A percentile compares a stretch with the other conserved stretches of the same genome.
Conservation (phyloP, 2,113 vertebrate species). For the Arizona elegans region DNA sequence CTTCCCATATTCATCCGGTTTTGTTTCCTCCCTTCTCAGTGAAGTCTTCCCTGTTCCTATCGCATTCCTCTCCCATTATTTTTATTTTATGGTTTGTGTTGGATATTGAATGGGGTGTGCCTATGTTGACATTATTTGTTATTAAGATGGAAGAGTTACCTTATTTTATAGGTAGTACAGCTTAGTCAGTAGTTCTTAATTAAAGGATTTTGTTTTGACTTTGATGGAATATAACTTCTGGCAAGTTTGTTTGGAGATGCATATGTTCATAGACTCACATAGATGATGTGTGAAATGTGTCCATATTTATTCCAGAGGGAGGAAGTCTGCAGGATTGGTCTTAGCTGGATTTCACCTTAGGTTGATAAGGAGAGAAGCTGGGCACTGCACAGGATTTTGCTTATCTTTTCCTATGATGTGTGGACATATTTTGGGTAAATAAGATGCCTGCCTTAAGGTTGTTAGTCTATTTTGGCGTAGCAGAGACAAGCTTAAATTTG, state of each 20-base stretch:
- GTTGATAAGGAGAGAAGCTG: background rate
- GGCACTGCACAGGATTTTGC: background rate
- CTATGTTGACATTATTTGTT: background rate
- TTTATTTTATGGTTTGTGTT: background rate
- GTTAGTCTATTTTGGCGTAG: background rate
- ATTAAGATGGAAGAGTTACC: background rate
- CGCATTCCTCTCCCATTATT: background rate
- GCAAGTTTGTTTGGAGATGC: background rate
- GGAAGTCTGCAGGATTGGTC: background rate
- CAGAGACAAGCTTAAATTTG: background rate
- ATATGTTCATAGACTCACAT: background rate
- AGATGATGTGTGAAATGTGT: background rate
- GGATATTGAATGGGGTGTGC: background rate
- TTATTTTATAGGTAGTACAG: background rate
- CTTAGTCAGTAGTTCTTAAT: background rate
- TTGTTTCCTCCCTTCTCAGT: background rate
- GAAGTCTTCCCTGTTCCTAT: background rate
- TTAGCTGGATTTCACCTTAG: background rate
- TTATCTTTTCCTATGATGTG: background rate
- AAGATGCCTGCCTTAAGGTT: background rate
- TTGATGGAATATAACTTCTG: background rate
- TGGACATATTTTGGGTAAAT: background rate
- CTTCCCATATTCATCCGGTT: background rate
- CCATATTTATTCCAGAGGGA: background rate
- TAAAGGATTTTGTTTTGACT: background rate